A percentile compares a stretch with the other conserved stretches of the same genome.
Evolutionary conservation across 2,888 invertebrate species (phyloP).

Genomic region (Schizaphis graminum): DNA sequence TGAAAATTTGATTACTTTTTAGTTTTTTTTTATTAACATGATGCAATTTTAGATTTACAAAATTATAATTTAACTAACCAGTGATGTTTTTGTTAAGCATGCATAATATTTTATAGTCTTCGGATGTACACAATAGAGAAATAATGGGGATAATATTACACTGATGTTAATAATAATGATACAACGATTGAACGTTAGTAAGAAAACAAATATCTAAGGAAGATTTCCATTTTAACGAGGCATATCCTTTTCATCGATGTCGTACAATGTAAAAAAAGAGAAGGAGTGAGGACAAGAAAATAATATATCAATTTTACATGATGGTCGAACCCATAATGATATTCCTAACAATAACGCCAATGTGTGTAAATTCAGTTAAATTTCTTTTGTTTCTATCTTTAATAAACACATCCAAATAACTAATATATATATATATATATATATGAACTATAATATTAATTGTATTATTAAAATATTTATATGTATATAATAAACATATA

Average conservation of each 20-base stretch:
- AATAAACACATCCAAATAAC: not conserved
- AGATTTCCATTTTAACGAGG: conserved; percentile 61
- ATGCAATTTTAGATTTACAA: too few relatives aligned
- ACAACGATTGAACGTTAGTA: not conserved
- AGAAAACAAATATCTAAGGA: conserved; percentile 30
- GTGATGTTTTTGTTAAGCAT: not conserved
- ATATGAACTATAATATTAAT: not conserved
- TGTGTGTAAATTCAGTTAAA: conserved; percentile 45
- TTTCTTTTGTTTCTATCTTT: not conserved
- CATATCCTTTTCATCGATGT: conserved; percentile 54
- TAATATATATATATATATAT: too few relatives aligned
- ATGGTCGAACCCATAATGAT: conserved; percentile 46
- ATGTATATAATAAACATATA: too few relatives aligned
- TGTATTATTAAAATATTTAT: not conserved
- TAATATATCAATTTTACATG: conserved; percentile 6
- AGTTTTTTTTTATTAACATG: not conserved
- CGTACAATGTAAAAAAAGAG: conserved; percentile 34
- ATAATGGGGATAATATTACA: not conserved
- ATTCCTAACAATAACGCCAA: conserved; percentile 42
- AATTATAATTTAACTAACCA: too few relatives aligned
- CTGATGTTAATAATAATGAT: conserved; percentile 43
- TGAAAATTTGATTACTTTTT: not conserved
- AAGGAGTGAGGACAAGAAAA: conserved; percentile 20
- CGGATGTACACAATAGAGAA: not conserved
- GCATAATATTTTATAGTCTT: not conserved